These are phyloP conservation scores for Agrotis puta DNA, from an alignment of 2,888 invertebrate genomes.

Conservation along the genomic window DNA sequence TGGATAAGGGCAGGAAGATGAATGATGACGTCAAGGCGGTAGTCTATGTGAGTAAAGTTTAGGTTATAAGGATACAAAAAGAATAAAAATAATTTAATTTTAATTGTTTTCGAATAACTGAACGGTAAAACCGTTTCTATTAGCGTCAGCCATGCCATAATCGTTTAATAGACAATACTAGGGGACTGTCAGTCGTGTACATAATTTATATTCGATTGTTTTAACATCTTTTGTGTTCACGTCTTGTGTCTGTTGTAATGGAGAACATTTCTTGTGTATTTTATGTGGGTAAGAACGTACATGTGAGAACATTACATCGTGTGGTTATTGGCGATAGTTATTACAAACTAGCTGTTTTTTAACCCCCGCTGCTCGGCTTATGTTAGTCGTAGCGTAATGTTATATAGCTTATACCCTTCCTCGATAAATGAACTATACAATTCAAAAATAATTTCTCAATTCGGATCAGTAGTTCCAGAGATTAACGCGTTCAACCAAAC, in stretches of 20 bases:
- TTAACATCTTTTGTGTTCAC: constrained; percentile 39
- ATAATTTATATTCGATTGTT: constrained; percentile 55
- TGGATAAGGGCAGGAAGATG: no score
- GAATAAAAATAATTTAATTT: neutral
- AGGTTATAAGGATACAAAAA: no score
- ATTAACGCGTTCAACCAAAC: no score
- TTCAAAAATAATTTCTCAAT: no score
- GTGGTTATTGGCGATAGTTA: neutral
- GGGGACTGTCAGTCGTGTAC: constrained; percentile 28
- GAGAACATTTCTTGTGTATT: constrained; percentile 43
- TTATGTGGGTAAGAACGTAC: constrained; percentile 26
- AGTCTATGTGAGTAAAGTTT: no score
- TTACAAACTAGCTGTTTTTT: no score
- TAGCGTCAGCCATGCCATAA: constrained; percentile 4
- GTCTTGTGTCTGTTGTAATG: constrained; percentile 19
- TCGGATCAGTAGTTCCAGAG: no score
- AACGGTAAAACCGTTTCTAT: neutral
- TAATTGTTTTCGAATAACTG: neutral
- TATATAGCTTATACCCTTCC: no score
- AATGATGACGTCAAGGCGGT: no score
- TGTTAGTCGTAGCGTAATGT: no score
- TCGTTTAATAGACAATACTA: constrained; percentile 12
- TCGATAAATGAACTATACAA: no score
- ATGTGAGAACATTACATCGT: constrained; percentile 8
- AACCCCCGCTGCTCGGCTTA: no score